A percentile compares a stretch with the other conserved stretches of the same genome.
Conservation (phyloP, 2,113 vertebrate species). For the Mobula birostris region DNA sequence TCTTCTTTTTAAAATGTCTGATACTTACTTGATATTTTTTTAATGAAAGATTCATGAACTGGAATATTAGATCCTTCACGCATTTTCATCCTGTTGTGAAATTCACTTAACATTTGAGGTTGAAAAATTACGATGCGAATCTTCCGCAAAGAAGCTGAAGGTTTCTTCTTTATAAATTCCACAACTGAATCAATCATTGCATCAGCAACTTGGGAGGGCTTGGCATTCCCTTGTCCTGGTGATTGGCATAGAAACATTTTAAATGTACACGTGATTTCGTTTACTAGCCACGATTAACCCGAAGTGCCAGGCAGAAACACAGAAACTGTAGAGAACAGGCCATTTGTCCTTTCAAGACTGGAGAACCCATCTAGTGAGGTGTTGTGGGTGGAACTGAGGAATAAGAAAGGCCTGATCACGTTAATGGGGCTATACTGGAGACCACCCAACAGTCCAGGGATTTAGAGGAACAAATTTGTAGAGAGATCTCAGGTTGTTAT, state of each 20-base stretch:
- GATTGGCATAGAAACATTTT: background rate
- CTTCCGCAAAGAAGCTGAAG: constrained; percentile 44
- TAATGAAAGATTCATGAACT: accelerated
- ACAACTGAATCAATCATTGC: constrained; percentile 65
- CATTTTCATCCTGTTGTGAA: constrained; percentile 64
- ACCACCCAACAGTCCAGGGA: too few species aligned
- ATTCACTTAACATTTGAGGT: constrained; percentile 57
- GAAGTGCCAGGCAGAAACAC: background rate
- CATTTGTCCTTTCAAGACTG: too few species aligned
- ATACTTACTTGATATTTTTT: constrained; percentile 52
- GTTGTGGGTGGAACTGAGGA: too few species aligned
- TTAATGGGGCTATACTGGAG: too few species aligned
- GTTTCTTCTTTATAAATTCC: constrained; percentile 58
- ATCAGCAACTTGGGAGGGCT: constrained; percentile 59
- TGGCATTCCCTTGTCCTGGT: constrained; percentile 61
- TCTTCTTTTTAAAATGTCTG: background rate
- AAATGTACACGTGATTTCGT: background rate
- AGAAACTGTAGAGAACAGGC: too few species aligned
- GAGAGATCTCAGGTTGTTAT: too few species aligned
- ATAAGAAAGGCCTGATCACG: too few species aligned
- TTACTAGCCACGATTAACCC: background rate
- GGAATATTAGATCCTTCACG: constrained; percentile 43
- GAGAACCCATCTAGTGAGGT: too few species aligned
- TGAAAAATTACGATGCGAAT: constrained; percentile 79
- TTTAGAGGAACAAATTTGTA: too few species aligned